These are phyloP conservation scores for Microctenopoma steveboyesi DNA, from an alignment of 2,797 vertebrate species.

Conservation along the genomic window DNA sequence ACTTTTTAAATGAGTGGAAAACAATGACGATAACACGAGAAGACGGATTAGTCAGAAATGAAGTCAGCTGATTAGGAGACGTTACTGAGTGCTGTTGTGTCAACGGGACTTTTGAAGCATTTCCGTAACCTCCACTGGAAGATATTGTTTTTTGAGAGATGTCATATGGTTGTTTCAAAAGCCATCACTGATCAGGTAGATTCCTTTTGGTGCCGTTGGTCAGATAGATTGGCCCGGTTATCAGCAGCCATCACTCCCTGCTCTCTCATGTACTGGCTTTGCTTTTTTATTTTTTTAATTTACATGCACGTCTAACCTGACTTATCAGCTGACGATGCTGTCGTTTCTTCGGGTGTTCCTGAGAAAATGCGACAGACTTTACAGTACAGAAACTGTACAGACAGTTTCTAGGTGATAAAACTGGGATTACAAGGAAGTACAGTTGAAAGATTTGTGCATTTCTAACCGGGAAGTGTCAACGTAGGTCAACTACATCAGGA, in stretches of 20 bases:
- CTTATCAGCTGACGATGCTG: too few species aligned
- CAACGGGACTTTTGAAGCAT: too few species aligned
- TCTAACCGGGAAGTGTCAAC: slow-evolving; percentile 15
- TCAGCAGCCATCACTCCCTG: slow-evolving; percentile 19
- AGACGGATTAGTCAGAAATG: too few species aligned
- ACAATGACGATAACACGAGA: too few species aligned
- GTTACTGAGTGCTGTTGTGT: too few species aligned
- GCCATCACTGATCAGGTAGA: slow-evolving; percentile 37
- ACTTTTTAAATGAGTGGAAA: slow-evolving; percentile 1
- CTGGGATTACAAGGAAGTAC: neutral
- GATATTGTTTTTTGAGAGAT: slow-evolving; percentile 2
- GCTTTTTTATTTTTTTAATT: slow-evolving; percentile 13
- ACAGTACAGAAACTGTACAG: too few species aligned
- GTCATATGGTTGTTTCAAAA: slow-evolving; percentile 30
- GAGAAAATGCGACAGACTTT: too few species aligned
- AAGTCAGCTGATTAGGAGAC: too few species aligned
- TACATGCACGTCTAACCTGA: too few species aligned
- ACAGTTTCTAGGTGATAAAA: neutral
- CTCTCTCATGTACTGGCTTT: slow-evolving; percentile 16
- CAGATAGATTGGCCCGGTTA: slow-evolving; percentile 30
- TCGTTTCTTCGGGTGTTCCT: too few species aligned
- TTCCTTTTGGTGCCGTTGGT: slow-evolving; percentile 53
- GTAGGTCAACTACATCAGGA: slow-evolving; percentile 6
- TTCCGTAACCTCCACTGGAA: neutral
- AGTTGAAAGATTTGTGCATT: slow-evolving; percentile 1